These are phyloP conservation scores for Parotia lawesii DNA, from an alignment of 2,113 vertebrate genomes.

Conservation along the genomic window DNA sequence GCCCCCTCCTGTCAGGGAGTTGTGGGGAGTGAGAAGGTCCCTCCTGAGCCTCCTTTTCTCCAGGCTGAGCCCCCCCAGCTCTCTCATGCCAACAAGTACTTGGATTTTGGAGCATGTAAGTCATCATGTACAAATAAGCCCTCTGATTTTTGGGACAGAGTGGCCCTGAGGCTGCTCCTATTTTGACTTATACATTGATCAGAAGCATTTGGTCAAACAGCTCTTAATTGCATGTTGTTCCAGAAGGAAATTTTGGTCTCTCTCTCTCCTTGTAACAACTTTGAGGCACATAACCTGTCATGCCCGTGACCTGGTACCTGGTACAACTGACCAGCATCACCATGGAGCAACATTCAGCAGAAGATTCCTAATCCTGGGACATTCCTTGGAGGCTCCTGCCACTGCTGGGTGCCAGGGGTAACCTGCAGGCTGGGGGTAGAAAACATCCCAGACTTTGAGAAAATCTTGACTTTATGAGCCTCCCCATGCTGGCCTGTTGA, in stretches of 20 bases:
- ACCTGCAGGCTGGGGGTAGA: background rate
- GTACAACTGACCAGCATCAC: background rate
- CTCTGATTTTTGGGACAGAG: background rate
- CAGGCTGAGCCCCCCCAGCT: background rate
- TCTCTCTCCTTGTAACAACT: background rate
- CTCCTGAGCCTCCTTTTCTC: background rate
- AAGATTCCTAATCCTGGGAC: background rate
- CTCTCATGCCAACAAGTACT: background rate
- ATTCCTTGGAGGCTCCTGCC: background rate
- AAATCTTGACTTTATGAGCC: background rate
- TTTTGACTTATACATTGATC: background rate
- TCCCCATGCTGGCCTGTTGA: background rate
- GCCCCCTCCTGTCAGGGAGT: background rate
- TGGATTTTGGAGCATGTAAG: background rate
- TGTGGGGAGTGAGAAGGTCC: background rate
- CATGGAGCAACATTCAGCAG: fast-evolving
- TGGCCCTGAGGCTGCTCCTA: background rate
- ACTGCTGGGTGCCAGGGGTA: background rate
- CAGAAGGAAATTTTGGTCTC: background rate
- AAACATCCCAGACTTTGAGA: background rate
- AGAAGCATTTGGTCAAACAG: background rate
- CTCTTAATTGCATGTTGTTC: background rate
- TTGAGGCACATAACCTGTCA: background rate
- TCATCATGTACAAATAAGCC: background rate
- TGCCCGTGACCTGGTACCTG: background rate